Percentiles rank a stretch among this genome's conserved stretches.
These are phyloP conservation scores for Megathymus violae DNA, from an alignment of 1,140 invertebrate species.

Conservation along the genomic window DNA sequence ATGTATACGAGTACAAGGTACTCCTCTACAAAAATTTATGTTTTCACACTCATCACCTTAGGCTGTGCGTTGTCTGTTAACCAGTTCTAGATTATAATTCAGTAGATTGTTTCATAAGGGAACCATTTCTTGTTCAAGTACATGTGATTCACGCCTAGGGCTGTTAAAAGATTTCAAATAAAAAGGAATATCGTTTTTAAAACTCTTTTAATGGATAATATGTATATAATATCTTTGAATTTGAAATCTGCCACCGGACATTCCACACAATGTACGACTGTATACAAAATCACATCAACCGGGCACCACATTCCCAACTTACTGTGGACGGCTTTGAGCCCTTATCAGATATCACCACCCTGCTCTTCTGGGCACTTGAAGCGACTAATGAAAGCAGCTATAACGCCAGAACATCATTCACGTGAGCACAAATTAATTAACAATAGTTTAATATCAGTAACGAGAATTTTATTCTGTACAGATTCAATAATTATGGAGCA, in stretches of 20 bases:
- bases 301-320: slow-evolving; percentile 51
- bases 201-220: too few relatives aligned
- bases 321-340: slow-evolving; percentile 55
- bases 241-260: not conserved
- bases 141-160: too few relatives aligned
- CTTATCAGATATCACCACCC: slow-evolving; percentile 44
- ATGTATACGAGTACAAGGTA: too few relatives aligned
- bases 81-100: too few relatives aligned
- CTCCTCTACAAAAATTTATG: too few relatives aligned
- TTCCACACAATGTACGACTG: not conserved
- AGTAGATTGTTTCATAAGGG: too few relatives aligned
- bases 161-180: too few relatives aligned
- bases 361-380: slow-evolving; percentile 54
- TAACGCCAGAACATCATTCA: slow-evolving; percentile 43
- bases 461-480: slow-evolving; percentile 18
- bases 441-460: slow-evolving; percentile 40
- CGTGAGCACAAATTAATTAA: slow-evolving; percentile 45
- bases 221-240: too few relatives aligned
- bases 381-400: slow-evolving; percentile 75
- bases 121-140: too few relatives aligned
- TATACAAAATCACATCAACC: slow-evolving; percentile 7
- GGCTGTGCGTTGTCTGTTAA: too few relatives aligned
- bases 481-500: not conserved
- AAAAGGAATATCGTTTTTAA: too few relatives aligned
- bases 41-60: too few relatives aligned